Evolutionary conservation across 1,140 invertebrate genomes (phyloP).

Genomic region (Formica exsecta): DNA sequence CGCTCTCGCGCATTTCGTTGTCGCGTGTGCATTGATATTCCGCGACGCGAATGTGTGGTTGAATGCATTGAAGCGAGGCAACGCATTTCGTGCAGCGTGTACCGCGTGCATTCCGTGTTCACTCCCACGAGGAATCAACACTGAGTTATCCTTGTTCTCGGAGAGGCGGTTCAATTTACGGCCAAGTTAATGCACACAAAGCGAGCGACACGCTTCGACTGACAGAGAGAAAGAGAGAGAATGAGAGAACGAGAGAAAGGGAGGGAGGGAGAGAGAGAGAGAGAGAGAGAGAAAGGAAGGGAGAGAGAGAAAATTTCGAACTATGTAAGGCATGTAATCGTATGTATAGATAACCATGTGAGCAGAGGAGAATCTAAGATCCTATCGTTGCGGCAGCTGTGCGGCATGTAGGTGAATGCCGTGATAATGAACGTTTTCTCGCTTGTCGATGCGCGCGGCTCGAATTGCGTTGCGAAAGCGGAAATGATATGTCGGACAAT

Average conservation of each 20-base stretch:
- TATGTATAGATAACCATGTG: constrained; percentile 20
- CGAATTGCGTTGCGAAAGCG: constrained; percentile 12
- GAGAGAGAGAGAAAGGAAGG: neutral
- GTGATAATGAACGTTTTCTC: constrained; percentile 32
- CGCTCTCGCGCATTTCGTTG: neutral
- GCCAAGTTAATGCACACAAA: constrained; percentile 68
- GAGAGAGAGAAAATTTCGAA: constrained; percentile 44
- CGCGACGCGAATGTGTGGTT: constrained; percentile 11
- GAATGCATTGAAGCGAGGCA: constrained; percentile 47
- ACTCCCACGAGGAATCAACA: constrained; percentile 68
- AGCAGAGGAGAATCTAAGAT: constrained; percentile 55
- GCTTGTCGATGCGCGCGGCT: constrained; percentile 17
- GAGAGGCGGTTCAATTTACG: constrained; percentile 71
- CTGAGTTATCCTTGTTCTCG: constrained; percentile 46
- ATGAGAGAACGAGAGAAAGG: neutral
- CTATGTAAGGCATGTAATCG: constrained; percentile 67
- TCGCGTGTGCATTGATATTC: constrained; percentile 44
- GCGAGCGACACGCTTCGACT: constrained; percentile 28
- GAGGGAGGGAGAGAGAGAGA: neutral
- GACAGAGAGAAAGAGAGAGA: neutral
- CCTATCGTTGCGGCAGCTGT: constrained; percentile 64
- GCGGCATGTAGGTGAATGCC: constrained; percentile 63
- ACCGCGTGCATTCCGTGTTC: neutral
- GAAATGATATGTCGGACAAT: constrained; percentile 13
- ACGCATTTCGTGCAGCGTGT: constrained; percentile 6